phyloP scores from a whole-genome alignment of 2,888 invertebrate species.

The Euphydryas editha region DNA sequence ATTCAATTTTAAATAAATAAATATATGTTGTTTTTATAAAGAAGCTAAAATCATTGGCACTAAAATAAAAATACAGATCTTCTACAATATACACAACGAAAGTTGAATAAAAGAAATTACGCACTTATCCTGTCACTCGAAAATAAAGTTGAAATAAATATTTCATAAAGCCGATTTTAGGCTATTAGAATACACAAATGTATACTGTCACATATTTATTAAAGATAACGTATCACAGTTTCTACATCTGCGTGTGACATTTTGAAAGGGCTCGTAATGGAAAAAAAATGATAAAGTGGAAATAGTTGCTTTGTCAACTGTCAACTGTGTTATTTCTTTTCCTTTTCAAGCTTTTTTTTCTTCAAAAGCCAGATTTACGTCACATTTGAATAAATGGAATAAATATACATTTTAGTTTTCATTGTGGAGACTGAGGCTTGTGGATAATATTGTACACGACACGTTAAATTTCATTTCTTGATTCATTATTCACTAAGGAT shows the following conservation, averaged over 20 bases:
- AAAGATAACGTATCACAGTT: conserved; percentile 26
- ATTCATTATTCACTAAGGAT: neutral
- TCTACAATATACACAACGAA: neutral
- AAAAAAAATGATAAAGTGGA: conserved; percentile 40
- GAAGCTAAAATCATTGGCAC: too few species aligned
- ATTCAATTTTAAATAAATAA: too few species aligned
- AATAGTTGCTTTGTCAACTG: conserved; percentile 41
- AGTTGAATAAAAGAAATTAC: neutral
- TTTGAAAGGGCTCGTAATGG: conserved; percentile 37
- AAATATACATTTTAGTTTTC: conserved; percentile 7
- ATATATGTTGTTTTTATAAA: too few species aligned
- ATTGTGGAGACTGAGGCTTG: neutral
- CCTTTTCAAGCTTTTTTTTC: conserved; percentile 8
- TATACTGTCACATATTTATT: conserved; percentile 17
- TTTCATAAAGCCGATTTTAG: neutral
- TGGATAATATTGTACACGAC: neutral
- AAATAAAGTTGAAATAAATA: neutral
- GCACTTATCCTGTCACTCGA: neutral
- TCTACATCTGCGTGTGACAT: conserved; percentile 38
- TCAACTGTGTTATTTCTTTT: conserved; percentile 15
- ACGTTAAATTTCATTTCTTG: neutral
- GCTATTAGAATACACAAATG: conserved; percentile 12
- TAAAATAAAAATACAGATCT: too few species aligned
- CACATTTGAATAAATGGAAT: conserved; percentile 16
- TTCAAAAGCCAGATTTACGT: conserved; percentile 23